These are phyloP conservation scores for Tursiops truncatus DNA, from an alignment of 2,113 vertebrate genomes.

Conservation along the genomic window DNA sequence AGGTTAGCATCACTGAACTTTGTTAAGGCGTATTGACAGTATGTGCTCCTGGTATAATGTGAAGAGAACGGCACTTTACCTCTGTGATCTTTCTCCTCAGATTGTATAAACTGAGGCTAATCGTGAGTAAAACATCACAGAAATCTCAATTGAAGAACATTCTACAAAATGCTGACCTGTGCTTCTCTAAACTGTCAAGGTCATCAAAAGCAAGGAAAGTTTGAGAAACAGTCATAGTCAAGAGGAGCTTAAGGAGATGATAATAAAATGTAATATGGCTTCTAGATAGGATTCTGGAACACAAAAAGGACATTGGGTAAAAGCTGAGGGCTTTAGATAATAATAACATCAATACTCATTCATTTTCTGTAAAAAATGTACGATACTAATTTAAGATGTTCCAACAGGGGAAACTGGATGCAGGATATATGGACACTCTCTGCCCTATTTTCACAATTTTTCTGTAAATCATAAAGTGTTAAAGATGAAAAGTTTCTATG, in stretches of 20 bases:
- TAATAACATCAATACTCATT: too few species aligned
- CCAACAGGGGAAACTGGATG: background rate
- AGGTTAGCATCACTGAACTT: background rate
- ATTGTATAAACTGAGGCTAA: background rate
- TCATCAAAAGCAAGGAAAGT: background rate
- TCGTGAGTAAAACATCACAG: background rate
- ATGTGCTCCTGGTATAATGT: too few species aligned
- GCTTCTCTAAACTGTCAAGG: background rate
- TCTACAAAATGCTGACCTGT: background rate
- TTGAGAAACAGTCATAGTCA: background rate
- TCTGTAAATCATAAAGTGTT: background rate
- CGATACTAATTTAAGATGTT: background rate
- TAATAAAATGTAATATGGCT: background rate
- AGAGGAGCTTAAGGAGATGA: background rate
- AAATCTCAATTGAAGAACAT: background rate
- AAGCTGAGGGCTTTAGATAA: background rate
- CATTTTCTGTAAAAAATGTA: background rate
- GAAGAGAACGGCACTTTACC: background rate
- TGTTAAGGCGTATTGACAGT: background rate
- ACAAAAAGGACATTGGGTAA: too few species aligned
- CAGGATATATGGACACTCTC: background rate
- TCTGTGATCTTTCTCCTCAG: background rate
- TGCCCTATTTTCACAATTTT: background rate
- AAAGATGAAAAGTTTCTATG: background rate
- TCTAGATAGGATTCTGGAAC: background rate